Conservation (phyloP, 2,113 vertebrate genomes). For the Gobio gobio region DNA sequence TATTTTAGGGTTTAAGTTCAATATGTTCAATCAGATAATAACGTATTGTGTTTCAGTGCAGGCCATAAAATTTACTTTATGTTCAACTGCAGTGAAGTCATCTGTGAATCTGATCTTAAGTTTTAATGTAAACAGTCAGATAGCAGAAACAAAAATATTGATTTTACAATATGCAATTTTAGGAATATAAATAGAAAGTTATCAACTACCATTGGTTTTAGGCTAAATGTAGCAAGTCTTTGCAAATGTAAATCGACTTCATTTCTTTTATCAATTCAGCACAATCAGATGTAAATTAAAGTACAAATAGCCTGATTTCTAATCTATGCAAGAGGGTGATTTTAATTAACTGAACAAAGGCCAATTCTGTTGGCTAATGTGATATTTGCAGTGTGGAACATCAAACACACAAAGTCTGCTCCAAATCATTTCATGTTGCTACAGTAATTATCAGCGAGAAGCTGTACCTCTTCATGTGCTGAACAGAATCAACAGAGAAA, state of each 20-base stretch:
- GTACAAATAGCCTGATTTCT: conserved; percentile 73
- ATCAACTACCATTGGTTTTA: conserved; percentile 38
- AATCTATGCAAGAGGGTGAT: conserved; percentile 73
- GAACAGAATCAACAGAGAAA: not conserved
- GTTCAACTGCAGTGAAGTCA: no score
- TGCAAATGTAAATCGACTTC: conserved; percentile 78
- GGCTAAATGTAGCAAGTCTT: conserved; percentile 65
- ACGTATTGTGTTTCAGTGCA: no score
- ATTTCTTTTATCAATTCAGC: conserved; percentile 65
- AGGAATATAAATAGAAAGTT: not conserved
- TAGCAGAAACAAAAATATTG: not conserved
- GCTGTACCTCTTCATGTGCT: not conserved
- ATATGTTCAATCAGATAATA: not conserved
- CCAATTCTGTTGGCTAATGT: conserved; percentile 62
- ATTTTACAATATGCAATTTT: not conserved
- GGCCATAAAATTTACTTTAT: no score
- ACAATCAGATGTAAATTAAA: conserved; percentile 80
- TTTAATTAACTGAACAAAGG: conserved; percentile 74
- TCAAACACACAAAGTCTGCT: conserved; percentile 66
- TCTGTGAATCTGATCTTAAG: not conserved
- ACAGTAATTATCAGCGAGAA: conserved; percentile 42
- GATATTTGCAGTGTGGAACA: conserved; percentile 64
- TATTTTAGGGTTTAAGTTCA: not conserved
- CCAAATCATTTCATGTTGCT: conserved; percentile 47
- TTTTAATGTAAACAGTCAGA: not conserved